Percentiles rank a stretch among this genome's conserved stretches.
Conservation (phyloP, 1,140 invertebrate genomes). For the Euwallacea similis region DNA sequence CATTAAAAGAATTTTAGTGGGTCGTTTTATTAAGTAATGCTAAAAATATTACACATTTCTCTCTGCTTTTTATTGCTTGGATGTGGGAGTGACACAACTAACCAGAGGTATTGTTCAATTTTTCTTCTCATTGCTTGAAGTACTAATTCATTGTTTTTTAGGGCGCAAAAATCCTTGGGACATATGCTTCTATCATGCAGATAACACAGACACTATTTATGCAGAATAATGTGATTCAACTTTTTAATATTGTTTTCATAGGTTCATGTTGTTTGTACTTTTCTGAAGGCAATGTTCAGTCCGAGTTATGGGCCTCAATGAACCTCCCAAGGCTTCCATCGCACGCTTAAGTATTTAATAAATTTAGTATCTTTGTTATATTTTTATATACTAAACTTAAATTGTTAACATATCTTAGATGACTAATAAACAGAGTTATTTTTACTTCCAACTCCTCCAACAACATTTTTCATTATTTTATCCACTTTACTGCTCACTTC, state of each 20-base stretch:
- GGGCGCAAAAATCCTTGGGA: conserved; percentile 24
- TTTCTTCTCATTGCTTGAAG: too few species aligned
- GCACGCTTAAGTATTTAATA: too few species aligned
- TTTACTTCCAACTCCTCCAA: not conserved
- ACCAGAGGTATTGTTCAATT: too few species aligned
- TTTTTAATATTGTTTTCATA: conserved; percentile 24
- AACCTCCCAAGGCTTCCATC: conserved; percentile 22
- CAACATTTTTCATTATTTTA: conserved; percentile 23
- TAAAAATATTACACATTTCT: too few species aligned
- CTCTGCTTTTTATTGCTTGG: not conserved
- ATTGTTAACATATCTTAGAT: conserved; percentile 1
- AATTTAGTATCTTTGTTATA: too few species aligned
- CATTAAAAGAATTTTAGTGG: not conserved
- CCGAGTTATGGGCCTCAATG: conserved; percentile 21
- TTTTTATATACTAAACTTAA: not conserved
- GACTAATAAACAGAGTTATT: not conserved
- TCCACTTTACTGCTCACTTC: conserved; percentile 29
- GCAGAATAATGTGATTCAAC: conserved; percentile 1
- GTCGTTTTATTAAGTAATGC: too few species aligned
- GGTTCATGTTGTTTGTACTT: conserved; percentile 38
- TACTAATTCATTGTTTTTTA: conserved; percentile 17
- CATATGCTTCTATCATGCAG: conserved; percentile 28
- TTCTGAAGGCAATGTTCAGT: conserved; percentile 28
- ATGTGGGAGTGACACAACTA: not conserved
- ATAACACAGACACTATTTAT: conserved; percentile 11